phyloP scores from a whole-genome alignment of 2,797 vertebrate genomes.

The Hippopotamyrus pictus region DNA sequence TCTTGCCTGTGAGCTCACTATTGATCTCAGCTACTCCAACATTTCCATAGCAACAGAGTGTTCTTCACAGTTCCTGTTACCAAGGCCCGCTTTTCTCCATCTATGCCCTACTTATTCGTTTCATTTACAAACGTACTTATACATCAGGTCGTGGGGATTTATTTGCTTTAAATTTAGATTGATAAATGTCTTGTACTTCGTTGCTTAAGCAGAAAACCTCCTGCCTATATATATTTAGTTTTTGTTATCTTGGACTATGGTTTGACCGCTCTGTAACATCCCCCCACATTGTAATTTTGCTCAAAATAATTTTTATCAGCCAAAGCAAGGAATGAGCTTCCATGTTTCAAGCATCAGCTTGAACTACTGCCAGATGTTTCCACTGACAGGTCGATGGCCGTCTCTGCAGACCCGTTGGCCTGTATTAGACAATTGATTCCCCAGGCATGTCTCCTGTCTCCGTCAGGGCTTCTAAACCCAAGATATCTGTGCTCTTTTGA shows the following conservation, averaged over 20 bases:
- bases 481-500: background rate
- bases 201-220: background rate
- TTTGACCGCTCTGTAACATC: background rate
- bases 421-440: background rate
- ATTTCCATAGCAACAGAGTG: constrained; percentile 6
- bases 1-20: background rate
- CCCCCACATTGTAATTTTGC: background rate
- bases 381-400: background rate
- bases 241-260: background rate
- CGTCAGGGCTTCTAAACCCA: background rate
- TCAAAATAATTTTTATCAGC: background rate
- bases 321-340: background rate
- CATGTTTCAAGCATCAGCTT: background rate
- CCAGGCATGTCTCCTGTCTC: background rate
- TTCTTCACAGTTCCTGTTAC: constrained; percentile 1
- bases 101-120: background rate
- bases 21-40: constrained; percentile 1
- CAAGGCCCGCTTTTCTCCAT: background rate
- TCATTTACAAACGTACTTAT: background rate
- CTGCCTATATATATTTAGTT: background rate
- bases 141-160: background rate
- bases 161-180: constrained; percentile 6
- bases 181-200: background rate
- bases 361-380: background rate
- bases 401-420: background rate